phyloP scores from a whole-genome alignment of 2,888 invertebrate species.

The Cheilosia urbana region DNA sequence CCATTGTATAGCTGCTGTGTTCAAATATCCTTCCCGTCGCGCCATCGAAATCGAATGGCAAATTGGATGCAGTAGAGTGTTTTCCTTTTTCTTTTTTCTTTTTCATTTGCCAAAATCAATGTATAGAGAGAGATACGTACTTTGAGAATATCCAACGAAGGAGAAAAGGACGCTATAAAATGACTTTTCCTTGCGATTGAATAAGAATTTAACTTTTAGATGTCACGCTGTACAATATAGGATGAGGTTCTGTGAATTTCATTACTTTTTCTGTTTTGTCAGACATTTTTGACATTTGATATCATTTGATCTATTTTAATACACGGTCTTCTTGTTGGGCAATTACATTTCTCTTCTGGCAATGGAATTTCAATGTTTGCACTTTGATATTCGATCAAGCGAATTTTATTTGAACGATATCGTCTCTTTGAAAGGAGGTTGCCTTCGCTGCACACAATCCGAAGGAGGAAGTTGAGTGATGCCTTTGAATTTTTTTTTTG shows the following conservation, averaged over 20 bases:
- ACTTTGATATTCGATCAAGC: conserved; percentile 62
- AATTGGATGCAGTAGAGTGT: conserved; percentile 34
- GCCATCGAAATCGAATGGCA: conserved; percentile 26
- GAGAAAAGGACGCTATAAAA: conserved; percentile 48
- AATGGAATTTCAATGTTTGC: conserved; percentile 49
- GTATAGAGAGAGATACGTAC: background rate
- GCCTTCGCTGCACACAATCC: background rate
- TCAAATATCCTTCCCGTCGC: conserved; percentile 49
- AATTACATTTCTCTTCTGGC: conserved; percentile 46
- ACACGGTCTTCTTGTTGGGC: conserved; percentile 40
- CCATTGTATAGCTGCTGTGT: conserved; percentile 41
- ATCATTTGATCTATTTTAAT: conserved; percentile 44
- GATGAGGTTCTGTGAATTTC: conserved; percentile 32
- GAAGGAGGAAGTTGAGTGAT: too few relatives aligned
- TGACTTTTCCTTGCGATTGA: conserved; percentile 20
- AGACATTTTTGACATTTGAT: conserved; percentile 23
- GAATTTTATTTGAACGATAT: conserved; percentile 48
- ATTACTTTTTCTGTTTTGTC: conserved; percentile 42
- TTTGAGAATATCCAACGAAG: conserved; percentile 49
- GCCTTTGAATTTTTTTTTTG: too few relatives aligned
- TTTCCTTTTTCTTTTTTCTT: background rate
- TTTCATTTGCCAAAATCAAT: conserved; percentile 45
- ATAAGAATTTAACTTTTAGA: conserved; percentile 16
- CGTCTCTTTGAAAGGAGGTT: conserved; percentile 28
- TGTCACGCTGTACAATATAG: background rate